Base-by-base conservation (phyloP, 2,888 invertebrate genomes). In the Nemotelus pantherinus region DNA sequence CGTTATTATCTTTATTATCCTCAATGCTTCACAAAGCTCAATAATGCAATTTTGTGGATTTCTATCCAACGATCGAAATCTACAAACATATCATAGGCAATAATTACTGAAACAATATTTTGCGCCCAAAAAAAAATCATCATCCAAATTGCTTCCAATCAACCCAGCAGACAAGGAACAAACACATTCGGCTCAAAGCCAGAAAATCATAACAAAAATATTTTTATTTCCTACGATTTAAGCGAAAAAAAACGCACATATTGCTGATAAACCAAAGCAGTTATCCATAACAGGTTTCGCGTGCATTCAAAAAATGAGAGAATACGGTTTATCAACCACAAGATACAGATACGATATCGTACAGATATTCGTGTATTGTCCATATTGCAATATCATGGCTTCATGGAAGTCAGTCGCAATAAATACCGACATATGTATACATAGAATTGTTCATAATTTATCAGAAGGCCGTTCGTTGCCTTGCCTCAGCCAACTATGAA, bases 381-480 rank as follows among this genome's bases (percentile, higher is more conserved):
- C 25, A 25, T 25, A 25, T 25, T 25, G 25, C 25, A 25, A 25
- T 25, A 25, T 25, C 25, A 25, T 25, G 25, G 25, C 25, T 25
- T 25, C 25, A 25, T 57, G 57, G 57, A 5, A 57, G 25, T 25
- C 57, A 57, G 57, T 25, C 9, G n/a, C 57, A 57, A 57, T 10
- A 25, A 57, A 57, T 25, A 57, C 57, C 10, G 2, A 57, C 57
- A 57, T 43, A 63, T 43, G 43, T 25, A 43, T 43, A 63, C 5
- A 43, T 63, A 5, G 63, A 43, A 39, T 67, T n/a, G 67, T 48
- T 67, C 25, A 25, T 48, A 67, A 67, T 50, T 67, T 67, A 67
- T 48, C 50, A 67, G 67, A 67, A 67, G 67, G 67, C 67, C 67
- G 67, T 67, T 67, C 50, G 67, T 67, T 67, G 67, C 48, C 67